phyloP scores from a whole-genome alignment of 2,888 invertebrate genomes.

The Microctonus aethiopoides region DNA sequence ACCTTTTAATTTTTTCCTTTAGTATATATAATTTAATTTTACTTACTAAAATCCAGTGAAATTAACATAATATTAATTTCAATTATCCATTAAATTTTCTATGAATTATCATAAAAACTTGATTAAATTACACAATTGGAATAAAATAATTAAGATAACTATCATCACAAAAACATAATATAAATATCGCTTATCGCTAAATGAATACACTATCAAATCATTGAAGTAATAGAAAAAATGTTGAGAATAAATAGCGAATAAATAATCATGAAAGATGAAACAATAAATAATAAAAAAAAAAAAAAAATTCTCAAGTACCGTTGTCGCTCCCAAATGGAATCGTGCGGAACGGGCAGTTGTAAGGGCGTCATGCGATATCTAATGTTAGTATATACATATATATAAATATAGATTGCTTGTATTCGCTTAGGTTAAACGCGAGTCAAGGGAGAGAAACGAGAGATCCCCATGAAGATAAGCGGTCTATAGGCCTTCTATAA shows the following conservation, averaged over 20 bases:
- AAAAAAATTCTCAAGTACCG: constrained; percentile 14
- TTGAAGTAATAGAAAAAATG: too few species aligned
- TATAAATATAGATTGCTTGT: constrained; percentile 16
- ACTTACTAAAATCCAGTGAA: too few species aligned
- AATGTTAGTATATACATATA: constrained; percentile 31
- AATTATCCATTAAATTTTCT: too few species aligned
- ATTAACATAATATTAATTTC: too few species aligned
- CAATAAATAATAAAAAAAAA: background rate
- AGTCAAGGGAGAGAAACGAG: constrained; percentile 23
- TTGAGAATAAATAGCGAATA: background rate
- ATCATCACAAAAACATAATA: too few species aligned
- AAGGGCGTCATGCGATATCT: constrained; percentile 28
- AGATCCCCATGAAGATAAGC: constrained; percentile 30
- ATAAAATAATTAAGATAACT: too few species aligned
- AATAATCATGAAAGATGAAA: background rate
- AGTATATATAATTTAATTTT: too few species aligned
- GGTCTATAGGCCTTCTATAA: constrained; percentile 14
- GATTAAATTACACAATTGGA: too few species aligned
- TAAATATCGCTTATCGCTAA: too few species aligned
- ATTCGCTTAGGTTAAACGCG: constrained; percentile 22
- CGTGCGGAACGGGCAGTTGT: constrained; percentile 25
- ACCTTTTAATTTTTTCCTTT: too few species aligned
- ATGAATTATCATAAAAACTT: too few species aligned
- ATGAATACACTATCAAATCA: too few species aligned
- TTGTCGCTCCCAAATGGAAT: constrained; percentile 22